These are phyloP conservation scores for Chymomyza caudatula DNA, from an alignment of 2,888 invertebrate genomes.

Conservation along the genomic window DNA sequence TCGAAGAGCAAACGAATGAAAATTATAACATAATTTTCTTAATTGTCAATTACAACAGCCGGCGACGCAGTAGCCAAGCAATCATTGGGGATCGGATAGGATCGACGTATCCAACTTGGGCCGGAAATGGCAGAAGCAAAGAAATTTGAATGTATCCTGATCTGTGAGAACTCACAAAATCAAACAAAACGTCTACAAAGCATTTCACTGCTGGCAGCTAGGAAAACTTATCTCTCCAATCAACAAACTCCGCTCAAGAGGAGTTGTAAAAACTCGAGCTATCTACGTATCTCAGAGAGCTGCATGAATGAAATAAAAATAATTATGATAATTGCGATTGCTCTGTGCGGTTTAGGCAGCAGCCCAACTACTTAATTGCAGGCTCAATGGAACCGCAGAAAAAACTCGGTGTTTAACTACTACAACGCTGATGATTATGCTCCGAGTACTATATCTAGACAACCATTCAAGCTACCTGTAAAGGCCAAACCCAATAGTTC, in stretches of 20 bases:
- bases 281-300: constrained; percentile 42
- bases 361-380: constrained; percentile 53
- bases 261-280: constrained; percentile 10
- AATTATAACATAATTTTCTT: constrained; percentile 38
- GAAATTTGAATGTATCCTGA: neutral
- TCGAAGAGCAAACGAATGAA: constrained; percentile 25
- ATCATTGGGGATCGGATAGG: neutral
- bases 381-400: constrained; percentile 62
- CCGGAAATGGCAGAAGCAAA: neutral
- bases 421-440: constrained; percentile 20
- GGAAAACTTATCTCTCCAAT: constrained; percentile 46
- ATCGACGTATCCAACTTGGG: constrained; percentile 7
- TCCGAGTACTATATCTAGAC: neutral
- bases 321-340: constrained; percentile 65
- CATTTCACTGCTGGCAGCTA: constrained; percentile 39
- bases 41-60: constrained; percentile 44
- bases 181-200: neutral
- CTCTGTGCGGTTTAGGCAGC: constrained; percentile 14
- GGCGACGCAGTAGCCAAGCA: neutral
- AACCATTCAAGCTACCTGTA: neutral
- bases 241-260: constrained; percentile 42
- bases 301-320: constrained; percentile 66
- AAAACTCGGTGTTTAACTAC: constrained; percentile 35
- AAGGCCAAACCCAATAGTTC: constrained; percentile 63
- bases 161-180: neutral